A percentile compares a stretch with the other conserved stretches of the same genome.
Evolutionary conservation across 2,888 invertebrate genomes (phyloP).

Genomic region (Tiphia femorata): DNA sequence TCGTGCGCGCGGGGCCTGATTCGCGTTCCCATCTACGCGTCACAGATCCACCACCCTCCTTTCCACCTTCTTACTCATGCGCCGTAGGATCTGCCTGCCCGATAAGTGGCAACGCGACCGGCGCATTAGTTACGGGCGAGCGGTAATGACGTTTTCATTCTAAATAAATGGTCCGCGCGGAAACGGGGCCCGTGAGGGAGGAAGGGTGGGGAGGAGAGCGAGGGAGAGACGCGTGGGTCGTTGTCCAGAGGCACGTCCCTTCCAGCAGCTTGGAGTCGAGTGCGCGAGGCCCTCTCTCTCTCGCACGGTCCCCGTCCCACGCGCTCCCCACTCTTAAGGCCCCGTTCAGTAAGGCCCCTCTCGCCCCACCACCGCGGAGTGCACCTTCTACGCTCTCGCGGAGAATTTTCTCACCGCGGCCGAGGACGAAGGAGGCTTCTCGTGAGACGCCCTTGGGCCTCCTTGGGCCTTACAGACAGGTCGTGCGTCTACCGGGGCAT

Average conservation of each 20-base stretch:
- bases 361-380: constrained; percentile 4
- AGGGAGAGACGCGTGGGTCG: constrained; percentile 34
- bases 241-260: constrained; percentile 20
- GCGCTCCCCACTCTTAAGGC: neutral
- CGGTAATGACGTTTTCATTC: constrained; percentile 50
- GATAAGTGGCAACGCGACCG: constrained; percentile 44
- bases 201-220: constrained; percentile 1
- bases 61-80: neutral
- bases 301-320: neutral
- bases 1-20: neutral
- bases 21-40: neutral
- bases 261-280: neutral
- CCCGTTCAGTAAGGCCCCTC: neutral
- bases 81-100: constrained; percentile 14
- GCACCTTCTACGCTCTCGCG: constrained; percentile 3
- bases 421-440: constrained; percentile 16
- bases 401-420: constrained; percentile 23
- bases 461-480: constrained; percentile 15
- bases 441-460: constrained; percentile 31
- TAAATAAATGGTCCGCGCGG: constrained; percentile 39
- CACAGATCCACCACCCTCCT: neutral
- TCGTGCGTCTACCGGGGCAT: neutral
- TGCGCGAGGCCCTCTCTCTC: neutral
- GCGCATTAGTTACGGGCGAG: constrained; percentile 42
- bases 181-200: constrained; percentile 7